These are phyloP conservation scores for Spilogale gracilis DNA, from an alignment of 2,113 vertebrate genomes.

Conservation along the genomic window DNA sequence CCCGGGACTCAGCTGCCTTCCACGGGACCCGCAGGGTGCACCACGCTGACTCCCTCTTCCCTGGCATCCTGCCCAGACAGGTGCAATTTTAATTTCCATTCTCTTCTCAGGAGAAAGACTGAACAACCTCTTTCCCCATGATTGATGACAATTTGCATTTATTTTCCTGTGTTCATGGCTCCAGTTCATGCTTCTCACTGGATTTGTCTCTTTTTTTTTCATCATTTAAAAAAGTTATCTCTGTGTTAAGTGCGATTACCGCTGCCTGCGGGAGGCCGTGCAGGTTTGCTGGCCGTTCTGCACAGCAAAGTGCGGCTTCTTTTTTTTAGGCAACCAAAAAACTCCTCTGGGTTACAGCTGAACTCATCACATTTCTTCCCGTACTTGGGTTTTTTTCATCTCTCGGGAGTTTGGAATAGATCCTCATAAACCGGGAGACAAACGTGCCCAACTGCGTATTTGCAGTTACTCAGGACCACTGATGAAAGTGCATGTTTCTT, in stretches of 20 bases:
- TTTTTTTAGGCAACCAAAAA: fast-evolving
- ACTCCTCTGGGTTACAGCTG: fast-evolving
- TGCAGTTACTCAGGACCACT: fast-evolving
- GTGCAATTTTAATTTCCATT: fast-evolving
- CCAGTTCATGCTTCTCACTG: background rate
- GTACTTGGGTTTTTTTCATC: background rate
- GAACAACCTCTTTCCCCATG: fast-evolving
- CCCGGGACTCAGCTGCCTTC: fast-evolving
- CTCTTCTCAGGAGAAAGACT: fast-evolving
- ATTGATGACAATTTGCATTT: fast-evolving
- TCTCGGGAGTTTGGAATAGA: background rate
- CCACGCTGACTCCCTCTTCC: fast-evolving
- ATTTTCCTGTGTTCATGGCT: fast-evolving
- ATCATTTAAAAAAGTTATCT: background rate
- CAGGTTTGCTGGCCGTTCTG: fast-evolving
- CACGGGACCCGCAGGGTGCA: fast-evolving
- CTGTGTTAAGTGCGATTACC: fast-evolving
- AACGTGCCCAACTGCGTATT: fast-evolving
- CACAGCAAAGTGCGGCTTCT: fast-evolving
- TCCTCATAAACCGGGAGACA: fast-evolving
- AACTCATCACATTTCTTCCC: fast-evolving
- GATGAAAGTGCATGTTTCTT: fast-evolving
- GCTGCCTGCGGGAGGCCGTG: fast-evolving
- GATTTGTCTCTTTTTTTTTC: background rate
- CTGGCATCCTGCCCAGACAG: background rate